Evolutionary conservation across 2,113 vertebrate species (phyloP).

Genomic region (Zootoca vivipara): DNA sequence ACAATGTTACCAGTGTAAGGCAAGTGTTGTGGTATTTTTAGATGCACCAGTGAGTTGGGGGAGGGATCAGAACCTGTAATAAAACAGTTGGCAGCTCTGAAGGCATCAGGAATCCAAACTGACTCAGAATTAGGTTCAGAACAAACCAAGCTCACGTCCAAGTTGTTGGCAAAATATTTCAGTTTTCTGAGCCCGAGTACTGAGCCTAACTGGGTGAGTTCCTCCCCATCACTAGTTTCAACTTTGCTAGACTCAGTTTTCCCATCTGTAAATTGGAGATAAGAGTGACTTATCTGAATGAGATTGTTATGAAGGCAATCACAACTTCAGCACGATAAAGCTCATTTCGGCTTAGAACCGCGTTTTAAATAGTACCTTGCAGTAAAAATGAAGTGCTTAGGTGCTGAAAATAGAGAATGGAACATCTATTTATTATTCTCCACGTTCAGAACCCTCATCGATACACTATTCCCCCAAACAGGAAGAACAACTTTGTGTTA

Average conservation of each 20-base stretch:
- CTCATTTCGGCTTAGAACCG: background rate
- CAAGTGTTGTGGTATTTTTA: no score
- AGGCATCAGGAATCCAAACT: background rate
- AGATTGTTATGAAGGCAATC: background rate
- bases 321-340: background rate
- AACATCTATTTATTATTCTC: background rate
- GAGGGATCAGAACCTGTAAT: background rate
- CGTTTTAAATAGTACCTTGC: background rate
- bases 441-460: background rate
- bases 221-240: background rate
- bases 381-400: background rate
- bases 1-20: background rate
- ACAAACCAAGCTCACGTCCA: background rate
- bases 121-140: background rate
- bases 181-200: background rate
- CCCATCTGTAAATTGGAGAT: background rate
- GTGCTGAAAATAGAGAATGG: background rate
- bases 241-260: background rate
- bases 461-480: background rate
- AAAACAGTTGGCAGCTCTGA: background rate
- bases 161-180: background rate
- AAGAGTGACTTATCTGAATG: background rate
- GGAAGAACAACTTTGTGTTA: background rate
- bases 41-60: background rate
- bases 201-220: background rate